These are phyloP conservation scores for Psilopsiagon aurifrons DNA, from an alignment of 2,113 vertebrate species.

Conservation along the genomic window DNA sequence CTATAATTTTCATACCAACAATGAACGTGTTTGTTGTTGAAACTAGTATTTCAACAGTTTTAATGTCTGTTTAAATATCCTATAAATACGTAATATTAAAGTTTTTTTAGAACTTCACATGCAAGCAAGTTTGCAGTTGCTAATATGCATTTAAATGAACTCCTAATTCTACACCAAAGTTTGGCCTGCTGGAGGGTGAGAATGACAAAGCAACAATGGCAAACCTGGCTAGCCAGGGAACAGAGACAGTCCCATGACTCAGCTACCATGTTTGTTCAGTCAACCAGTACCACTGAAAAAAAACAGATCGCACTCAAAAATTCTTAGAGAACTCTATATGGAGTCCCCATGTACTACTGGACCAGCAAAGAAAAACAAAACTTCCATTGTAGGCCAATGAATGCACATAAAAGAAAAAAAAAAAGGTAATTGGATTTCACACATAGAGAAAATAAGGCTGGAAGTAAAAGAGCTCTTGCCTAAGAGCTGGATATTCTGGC, in stretches of 20 bases:
- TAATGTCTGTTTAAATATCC: not conserved
- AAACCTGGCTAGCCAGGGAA: not conserved
- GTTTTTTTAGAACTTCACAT: not conserved
- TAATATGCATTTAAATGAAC: not conserved
- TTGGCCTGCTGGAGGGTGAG: not conserved
- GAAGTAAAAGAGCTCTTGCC: not conserved
- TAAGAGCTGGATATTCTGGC: not conserved
- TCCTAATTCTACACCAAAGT: not conserved
- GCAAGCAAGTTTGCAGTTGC: not conserved
- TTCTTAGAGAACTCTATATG: not conserved
- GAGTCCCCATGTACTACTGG: not conserved
- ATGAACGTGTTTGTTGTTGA: not conserved
- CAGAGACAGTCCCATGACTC: not conserved
- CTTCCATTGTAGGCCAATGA: not conserved
- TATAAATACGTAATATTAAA: not conserved
- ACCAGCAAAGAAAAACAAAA: not conserved
- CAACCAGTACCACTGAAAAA: not conserved
- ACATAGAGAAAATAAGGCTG: not conserved
- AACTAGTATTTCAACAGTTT: not conserved
- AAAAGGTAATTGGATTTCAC: not conserved
- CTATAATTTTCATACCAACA: slow-evolving; percentile 4
- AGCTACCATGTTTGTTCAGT: not conserved
- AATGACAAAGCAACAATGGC: not conserved
- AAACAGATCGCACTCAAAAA: not conserved
- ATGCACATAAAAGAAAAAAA: not conserved